Evolutionary conservation across 2,888 invertebrate species (phyloP), one percentile per base, ranked within the genome.

Genomic region (Maniola hyperantus): DNA sequence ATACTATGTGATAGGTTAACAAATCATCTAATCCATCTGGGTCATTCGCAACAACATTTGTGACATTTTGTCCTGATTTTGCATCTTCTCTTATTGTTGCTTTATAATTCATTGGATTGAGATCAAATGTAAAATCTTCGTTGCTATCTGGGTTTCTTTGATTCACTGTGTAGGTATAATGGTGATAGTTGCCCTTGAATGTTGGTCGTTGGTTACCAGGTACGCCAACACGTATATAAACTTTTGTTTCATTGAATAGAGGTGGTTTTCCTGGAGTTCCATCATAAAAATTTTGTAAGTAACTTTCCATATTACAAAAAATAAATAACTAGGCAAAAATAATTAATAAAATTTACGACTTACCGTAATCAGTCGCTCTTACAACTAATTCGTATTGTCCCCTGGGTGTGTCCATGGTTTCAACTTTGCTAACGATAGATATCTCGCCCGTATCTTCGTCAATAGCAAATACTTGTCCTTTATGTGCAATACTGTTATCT

Each of bases 171-270:
- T 91, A 90, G 26, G 93, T 92, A 67, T 93, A 91, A 70, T 93
- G 93, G 62, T 95, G 95, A 73, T 94, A 95, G 75, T 95, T 95
- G 0, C 96, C 96, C 74, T 95, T 94, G 76, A 96, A 96, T n/a
- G 95, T 94, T 0, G 96, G 97, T n/a, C 96, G 90, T 75, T 96
- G 96, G 76, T 96, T 96, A 0, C 96, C 96, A 0, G 96, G 95
- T 5, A 96, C 96, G 0, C 96, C 96, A 0, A 97, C 96, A n/a
- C 96, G 92, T 15, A 97, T 93, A 10, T 93, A 91, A 0, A 96
- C 93, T 44, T 94, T 91, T 0, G 95, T 94, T 70, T 95, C 95
- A 48, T 95, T 94, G 60, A 93, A 90, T 0, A 96, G 82, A 0
- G 95, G 93, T 11, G 96, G 96, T 42, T 77, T 83, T 8, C 95